Evolutionary conservation across 2,888 invertebrate genomes (phyloP), one percentile per base, ranked within the genome.

Genomic region (Halocaridina rubra): DNA sequence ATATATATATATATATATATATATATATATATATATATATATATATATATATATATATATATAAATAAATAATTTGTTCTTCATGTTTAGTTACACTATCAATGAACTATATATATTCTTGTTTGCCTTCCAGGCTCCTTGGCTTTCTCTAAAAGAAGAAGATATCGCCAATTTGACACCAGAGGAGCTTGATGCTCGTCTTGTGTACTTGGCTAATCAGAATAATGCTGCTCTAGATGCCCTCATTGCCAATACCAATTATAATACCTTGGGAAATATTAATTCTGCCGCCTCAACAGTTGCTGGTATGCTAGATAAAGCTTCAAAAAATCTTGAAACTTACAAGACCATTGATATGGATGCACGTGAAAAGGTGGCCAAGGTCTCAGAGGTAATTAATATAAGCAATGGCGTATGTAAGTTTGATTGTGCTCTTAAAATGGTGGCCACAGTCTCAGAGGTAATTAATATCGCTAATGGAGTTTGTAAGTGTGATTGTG

Each of bases 11-110:
- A 30, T 33, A 33, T n/a, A 22, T 64, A 64, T 64, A 64, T 64
- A 64, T 64, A 64, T 64, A 64, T 64, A 64, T 64, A 64, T 64
- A 64, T 64, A 64, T 64, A 64, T 64, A 64, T 64, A 64, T 64
- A 64, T 64, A 64, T 64, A n/a, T n/a, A n/a, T n/a, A n/a, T n/a
- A n/a, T n/a, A n/a, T n/a, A n/a, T n/a, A n/a, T n/a, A n/a, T n/a
- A n/a, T n/a, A n/a, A n/a, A n/a, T n/a, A n/a, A n/a, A n/a, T n/a
- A n/a, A n/a, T n/a, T n/a, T n/a, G n/a, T n/a, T n/a, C n/a, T n/a
- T n/a, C n/a, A n/a, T n/a, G n/a, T n/a, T n/a, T n/a, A n/a, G n/a
- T n/a, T n/a, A n/a, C n/a, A n/a, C n/a, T 13, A 39, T 39, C 39
- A 39, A 39, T 8, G 7, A 8, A 8, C 13, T 39, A 13, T 7